Conservation (phyloP, 2,113 vertebrate species). For the Chionomys nivalis region DNA sequence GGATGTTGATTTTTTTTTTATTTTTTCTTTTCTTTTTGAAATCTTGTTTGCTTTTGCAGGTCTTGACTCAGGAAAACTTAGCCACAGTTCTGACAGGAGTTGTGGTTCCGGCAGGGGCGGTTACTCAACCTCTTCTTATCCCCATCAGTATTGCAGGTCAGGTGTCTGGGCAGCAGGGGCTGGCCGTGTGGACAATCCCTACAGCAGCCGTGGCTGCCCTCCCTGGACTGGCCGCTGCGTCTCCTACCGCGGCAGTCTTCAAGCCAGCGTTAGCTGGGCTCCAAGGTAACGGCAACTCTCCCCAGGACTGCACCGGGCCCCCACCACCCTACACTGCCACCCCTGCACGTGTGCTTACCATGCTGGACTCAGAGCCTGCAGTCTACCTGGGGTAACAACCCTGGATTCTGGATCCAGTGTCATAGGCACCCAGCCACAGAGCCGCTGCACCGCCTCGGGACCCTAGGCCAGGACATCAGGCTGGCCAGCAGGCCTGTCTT, state of each 20-base stretch:
- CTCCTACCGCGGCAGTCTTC: slow-evolving; percentile 91
- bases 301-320: slow-evolving; percentile 77
- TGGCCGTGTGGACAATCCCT: slow-evolving; percentile 96
- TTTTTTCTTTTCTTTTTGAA: slow-evolving; percentile 87
- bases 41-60: slow-evolving; percentile 91
- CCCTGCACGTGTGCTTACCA: slow-evolving; percentile 51
- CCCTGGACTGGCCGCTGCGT: slow-evolving; percentile 91
- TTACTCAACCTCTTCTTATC: slow-evolving; percentile 97
- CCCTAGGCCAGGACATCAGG: slow-evolving; percentile 49
- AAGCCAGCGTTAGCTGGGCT: slow-evolving; percentile 94
- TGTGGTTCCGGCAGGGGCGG: slow-evolving; percentile 95
- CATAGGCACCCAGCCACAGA: slow-evolving; percentile 63
- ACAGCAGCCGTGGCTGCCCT: slow-evolving; percentile 94
- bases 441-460: slow-evolving; percentile 53
- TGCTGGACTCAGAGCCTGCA: slow-evolving; percentile 67
- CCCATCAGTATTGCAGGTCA: slow-evolving; percentile 97
- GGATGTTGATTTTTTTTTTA: slow-evolving; percentile 86
- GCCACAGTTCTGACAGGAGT: slow-evolving; percentile 97
- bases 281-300: slow-evolving; percentile 90
- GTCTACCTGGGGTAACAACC: slow-evolving; percentile 43
- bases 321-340: slow-evolving; percentile 57
- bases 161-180: slow-evolving; percentile 94
- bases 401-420: slow-evolving; percentile 68
- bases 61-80: slow-evolving; percentile 98
- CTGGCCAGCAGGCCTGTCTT: slow-evolving; percentile 54